Percentiles rank a stretch among this genome's conserved stretches.
These are phyloP conservation scores for Tyrannus savana DNA, from an alignment of 2,113 vertebrate genomes.

Conservation along the genomic window DNA sequence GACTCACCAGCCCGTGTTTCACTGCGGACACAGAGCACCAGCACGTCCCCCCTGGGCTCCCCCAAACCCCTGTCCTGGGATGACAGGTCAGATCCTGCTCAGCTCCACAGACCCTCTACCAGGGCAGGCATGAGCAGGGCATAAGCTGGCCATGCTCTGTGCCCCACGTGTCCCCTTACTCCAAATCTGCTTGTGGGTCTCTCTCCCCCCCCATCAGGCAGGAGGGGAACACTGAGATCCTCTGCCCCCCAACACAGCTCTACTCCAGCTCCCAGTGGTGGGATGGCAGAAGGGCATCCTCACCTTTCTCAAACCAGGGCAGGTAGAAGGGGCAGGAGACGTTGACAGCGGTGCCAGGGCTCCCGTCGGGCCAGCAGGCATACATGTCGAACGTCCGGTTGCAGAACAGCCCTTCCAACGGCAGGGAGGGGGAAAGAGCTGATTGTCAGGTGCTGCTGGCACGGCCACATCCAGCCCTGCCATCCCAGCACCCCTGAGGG, in stretches of 20 bases:
- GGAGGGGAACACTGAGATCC: neutral
- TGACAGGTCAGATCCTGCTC: rapidly evolving
- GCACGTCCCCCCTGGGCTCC: neutral
- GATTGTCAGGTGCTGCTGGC: rapidly evolving
- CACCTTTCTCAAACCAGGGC: slow-evolving; percentile 86
- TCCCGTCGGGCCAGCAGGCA: slow-evolving; percentile 84
- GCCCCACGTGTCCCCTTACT: rapidly evolving
- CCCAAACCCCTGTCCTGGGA: neutral
- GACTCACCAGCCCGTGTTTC: slow-evolving; percentile 80
- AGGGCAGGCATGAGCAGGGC: neutral
- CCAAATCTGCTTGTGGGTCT: neutral
- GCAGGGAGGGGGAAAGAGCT: neutral
- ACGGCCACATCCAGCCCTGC: rapidly evolving
- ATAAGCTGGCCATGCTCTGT: rapidly evolving
- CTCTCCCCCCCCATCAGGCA: rapidly evolving
- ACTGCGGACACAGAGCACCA: slow-evolving; percentile 62
- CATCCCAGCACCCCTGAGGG: neutral
- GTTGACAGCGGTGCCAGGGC: slow-evolving; percentile 71
- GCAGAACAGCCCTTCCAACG: slow-evolving; percentile 67
- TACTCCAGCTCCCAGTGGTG: neutral
- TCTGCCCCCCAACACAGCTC: neutral
- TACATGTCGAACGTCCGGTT: slow-evolving; percentile 85
- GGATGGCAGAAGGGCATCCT: neutral
- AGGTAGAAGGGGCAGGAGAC: slow-evolving; percentile 85
- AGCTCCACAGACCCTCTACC: neutral